Percentiles rank a stretch among this genome's conserved stretches.
Conservation (phyloP, 2,797 vertebrate species). For the Acanthiza pusilla region DNA sequence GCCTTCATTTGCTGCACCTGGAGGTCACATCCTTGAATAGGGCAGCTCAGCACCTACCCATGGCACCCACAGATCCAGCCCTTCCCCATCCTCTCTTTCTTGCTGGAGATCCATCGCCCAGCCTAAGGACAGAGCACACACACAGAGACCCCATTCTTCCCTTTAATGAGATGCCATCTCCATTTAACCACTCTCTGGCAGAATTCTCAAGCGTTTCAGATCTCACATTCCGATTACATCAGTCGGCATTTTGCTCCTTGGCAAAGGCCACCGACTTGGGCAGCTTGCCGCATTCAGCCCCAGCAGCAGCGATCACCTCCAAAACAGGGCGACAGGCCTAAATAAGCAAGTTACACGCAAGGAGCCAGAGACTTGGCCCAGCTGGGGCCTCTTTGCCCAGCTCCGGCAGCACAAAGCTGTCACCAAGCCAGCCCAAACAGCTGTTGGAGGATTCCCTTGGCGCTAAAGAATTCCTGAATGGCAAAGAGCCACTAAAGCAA, state of each 20-base stretch:
- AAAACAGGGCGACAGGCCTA: conserved; percentile 48
- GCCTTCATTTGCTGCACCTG: background rate
- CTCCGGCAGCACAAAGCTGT: conserved; percentile 59
- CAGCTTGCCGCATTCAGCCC: conserved; percentile 30
- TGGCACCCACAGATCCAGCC: background rate
- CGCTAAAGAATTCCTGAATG: conserved; percentile 66
- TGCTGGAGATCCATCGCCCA: background rate
- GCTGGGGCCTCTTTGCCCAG: conserved; percentile 54
- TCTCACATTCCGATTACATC: conserved; percentile 60
- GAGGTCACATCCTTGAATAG: background rate
- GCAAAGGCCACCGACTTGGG: conserved; percentile 13
- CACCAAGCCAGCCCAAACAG: conserved; percentile 66
- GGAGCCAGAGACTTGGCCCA: conserved; percentile 53
- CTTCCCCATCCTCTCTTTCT: background rate
- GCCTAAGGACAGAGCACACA: background rate
- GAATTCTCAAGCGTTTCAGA: conserved; percentile 46
- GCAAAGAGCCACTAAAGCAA: conserved; percentile 65
- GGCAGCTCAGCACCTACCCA: background rate
- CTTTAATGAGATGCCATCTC: conserved; percentile 60
- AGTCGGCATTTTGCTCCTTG: conserved; percentile 40
- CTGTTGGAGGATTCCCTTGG: conserved; percentile 68
- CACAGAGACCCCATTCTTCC: conserved; percentile 56
- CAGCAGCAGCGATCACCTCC: conserved; percentile 46
- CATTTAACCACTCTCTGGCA: conserved; percentile 49
- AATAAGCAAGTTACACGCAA: conserved; percentile 48